Base-by-base conservation (phyloP, 37 sponge, comb jelly and placozoan genomes). In the Ephydatia muelleri region DNA sequence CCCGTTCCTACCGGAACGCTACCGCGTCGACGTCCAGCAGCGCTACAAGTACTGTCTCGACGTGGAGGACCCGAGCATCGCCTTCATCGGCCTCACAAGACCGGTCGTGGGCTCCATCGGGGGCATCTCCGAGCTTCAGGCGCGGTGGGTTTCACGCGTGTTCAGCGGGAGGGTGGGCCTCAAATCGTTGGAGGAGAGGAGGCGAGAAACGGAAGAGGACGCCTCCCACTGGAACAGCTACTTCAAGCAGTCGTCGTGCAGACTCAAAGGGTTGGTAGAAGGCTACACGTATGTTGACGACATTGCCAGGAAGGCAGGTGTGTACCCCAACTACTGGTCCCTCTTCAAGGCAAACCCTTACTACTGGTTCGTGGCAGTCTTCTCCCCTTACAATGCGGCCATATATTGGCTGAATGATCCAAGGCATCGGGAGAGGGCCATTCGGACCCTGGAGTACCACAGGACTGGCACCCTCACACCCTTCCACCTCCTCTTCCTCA, bases 11-110 rank as follows among this genome's bases (percentile, higher is more conserved):
- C 87, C 88, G 0, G 65, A 88, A 64, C 47, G 77, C 14, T 89
- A 95, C 80, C 68, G 86, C 37, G 71, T 88, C 12, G 76, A 68
- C 57, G 48, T 87, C 39, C 72, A 80, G 39, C 73, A 89, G 31
- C 86, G 86, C 25, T 89, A 94, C 88, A 97, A 97, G 86, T 87
- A 88, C 65, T 85, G 93, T 28, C 93, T 97, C 79, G 82, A 90
- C 73, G 79, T 83, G 26, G 87, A 82, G 23, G 98, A 94, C 36
- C 95, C 91, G 3, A 78, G 88, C 25, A 65, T 97, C 72, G 95
- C 91, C 3, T 92, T 95, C 75, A 73, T 97, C 37, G 98, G 98
- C 26, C 87, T 84, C 33, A 93, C 89, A 0, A 87, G 95, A 3
- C 98, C 98, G n/a, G 73, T 92, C 0, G 87, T 88, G 37, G 97